Percentiles rank a stretch among this genome's conserved stretches.
Conservation (phyloP, 2,797 vertebrate genomes). For the Anniella stebbinsi region DNA sequence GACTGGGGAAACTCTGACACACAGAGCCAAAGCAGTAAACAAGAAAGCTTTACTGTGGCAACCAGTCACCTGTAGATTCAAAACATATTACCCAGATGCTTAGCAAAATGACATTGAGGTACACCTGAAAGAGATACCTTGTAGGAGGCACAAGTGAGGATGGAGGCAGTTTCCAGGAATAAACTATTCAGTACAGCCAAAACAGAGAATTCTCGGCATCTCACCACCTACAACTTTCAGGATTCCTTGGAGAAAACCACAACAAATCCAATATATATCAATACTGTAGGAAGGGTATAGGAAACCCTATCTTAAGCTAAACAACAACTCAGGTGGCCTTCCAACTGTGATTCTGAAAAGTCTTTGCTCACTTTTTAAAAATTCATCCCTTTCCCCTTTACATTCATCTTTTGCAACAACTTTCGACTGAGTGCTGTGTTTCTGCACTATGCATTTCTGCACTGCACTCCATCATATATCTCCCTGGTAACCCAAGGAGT, state of each 20-base stretch:
- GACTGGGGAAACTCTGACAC: conserved; percentile 25
- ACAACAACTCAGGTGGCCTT: background rate
- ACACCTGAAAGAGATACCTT: conserved; percentile 48
- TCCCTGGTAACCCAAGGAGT: conserved; percentile 35
- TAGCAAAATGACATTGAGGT: conserved; percentile 17
- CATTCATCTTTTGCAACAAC: background rate
- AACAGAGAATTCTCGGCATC: conserved; percentile 18
- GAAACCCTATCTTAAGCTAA: background rate
- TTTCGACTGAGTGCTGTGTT: background rate
- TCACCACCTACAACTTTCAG: background rate
- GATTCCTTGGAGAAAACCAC: background rate
- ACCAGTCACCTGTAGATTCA: conserved; percentile 12
- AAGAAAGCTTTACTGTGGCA: conserved; percentile 22
- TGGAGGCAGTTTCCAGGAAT: conserved; percentile 19
- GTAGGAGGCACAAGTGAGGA: conserved; percentile 38
- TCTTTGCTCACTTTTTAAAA: background rate
- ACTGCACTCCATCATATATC: background rate
- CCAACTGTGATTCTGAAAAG: background rate
- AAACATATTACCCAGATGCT: background rate
- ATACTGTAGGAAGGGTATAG: background rate
- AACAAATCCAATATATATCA: background rate
- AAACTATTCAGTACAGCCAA: conserved; percentile 8
- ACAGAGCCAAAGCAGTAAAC: conserved; percentile 37
- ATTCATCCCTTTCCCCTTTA: background rate
- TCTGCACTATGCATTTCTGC: background rate